Base-by-base conservation (phyloP, 2,797 vertebrate species). In the Myiothlypis chrysogaster region DNA sequence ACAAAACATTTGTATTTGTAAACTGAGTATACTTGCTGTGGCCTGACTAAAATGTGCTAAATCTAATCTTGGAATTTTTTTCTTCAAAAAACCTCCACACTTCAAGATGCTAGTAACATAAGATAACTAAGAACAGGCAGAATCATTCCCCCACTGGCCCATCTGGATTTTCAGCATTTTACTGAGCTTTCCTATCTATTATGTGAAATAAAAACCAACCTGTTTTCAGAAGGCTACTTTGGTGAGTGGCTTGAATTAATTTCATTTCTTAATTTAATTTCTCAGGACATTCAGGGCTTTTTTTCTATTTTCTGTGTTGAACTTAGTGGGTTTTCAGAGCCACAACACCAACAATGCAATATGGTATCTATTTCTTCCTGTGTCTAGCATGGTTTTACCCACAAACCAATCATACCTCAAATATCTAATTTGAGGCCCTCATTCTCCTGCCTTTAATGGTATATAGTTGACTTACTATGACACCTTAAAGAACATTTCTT, bases 211-310 rank as follows among this genome's bases (percentile, higher is more conserved):
- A 89, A 95, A 84, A 93, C 76, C 72, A 83, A 71, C 83, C 84
- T 96, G 68, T 96, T 97, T 95, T 87, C 25, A 34, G 91, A 97
- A 96, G 72, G 90, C 90, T 91, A 60, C 81, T 96, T 95, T 81
- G 88, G 86, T 97, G 93, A 87, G 95, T 97, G 94, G 97, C 94
- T 97, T 94, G 61, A 73, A 85, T 93, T 80, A 32, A 89, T 95
- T 86, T 68, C 92, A 66, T 88, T 93, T 90, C 89, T 95, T 93
- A 85, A 96, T 93, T 96, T 89, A 73, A 94, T 95, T 97, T 97
- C 96, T 91, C 81, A 95, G 92, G 83, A 93, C 64, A 87, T 60
- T 93, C 83, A 90, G 90, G 85, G 32, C 1, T 59, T 93, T 95
- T 75, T 93, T 93, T 73, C 83, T 28, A 85, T 88, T 78, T 93